Base-by-base conservation (phyloP, 2,888 invertebrate species). In the Ophioninae sp. region DNA sequence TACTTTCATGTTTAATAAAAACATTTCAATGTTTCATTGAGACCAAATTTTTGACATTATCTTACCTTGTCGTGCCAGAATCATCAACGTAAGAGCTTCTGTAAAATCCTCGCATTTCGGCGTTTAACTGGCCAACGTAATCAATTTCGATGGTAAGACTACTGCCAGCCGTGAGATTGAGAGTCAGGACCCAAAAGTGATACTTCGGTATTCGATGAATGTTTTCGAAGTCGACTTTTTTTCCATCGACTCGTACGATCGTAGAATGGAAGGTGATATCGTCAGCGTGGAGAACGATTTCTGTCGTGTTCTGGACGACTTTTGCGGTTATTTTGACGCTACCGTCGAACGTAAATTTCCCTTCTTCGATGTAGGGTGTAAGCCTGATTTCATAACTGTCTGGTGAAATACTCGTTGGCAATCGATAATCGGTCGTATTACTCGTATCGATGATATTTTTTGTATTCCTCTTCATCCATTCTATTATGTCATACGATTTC, bases 41-140 rank as follows among this genome's bases (percentile, higher is more conserved):
- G 3, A 3, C 30, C 2, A 30, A 30, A 30, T 30, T n/a, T n/a
- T n/a, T 30, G 30, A 30, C 30, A 58, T 72, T 63, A 85, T 93
- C 94, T 93, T 93, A 95, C 95, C 94, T 94, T 81, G 91, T 94
- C 59, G 93, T 91, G 1, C 93, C 93, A 41, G 93, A 90, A 69
- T 94, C 92, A 22, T 88, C 83, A 6, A 92, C 88, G 87, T 96
- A 96, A 61, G 94, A 94, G 87, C 95, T 95, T 78, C 94, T 94
- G 88, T 95, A 96, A 87, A 96, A 95, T 74, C 96, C 96, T 78
- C 91, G 93, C 85, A 95, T 92, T 82, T 94, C 94, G 0, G 93
- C 91, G 86, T 94, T 94, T 44, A 96, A 93, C 0, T 92, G 91
- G 2, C 95, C 96, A 0, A 86, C 92, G 86, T 95, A 96, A 0